Evolutionary conservation across 2,888 invertebrate species (phyloP), one percentile per base, ranked within the genome.

Genomic region (Mythimna ferrago): DNA sequence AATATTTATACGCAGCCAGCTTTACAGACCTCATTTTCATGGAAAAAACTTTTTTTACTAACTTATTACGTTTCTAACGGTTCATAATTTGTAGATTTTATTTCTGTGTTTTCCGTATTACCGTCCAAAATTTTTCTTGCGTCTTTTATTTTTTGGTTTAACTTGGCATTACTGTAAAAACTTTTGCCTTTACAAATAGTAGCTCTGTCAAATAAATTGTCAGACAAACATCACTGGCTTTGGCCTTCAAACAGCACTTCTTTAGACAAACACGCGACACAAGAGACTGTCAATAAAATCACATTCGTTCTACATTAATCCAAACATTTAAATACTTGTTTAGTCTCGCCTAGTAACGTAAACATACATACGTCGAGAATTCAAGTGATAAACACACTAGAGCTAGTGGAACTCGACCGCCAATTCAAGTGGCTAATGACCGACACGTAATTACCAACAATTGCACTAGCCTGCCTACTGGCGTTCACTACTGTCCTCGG

Each of bases 381-480:
- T 78, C 71, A 66, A 81, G 77, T 79, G 76, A 83, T 81, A 80
- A 71, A 84, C 76, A 73, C 69, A 76, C 71, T 64, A 54, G 53
- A 78, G 65, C 78, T 62, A 77, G 78, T 73, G 70, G 76, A 71
- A 66, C 79, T 82, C 78, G 67, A 78, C 83, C 76, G 80, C 84
- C 79, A 86, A 86, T 85, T 89, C 88, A 88, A 92, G 90, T 91
- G 87, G 90, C 84, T 90, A 90, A 91, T 86, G 84, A 75, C 85
- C 89, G 84, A 86, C 84, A 84, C 77, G 80, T 87, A 89, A 90
- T 90, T 90, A 89, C 86, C 81, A 78, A 81, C 90, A 89, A 90
- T 91, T 90, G 88, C 88, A 87, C 83, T 89, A 72, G 83, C 69
- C 70, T 83, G 82, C 76, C 82, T 82, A 78, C 81, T 77, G 81